These are phyloP conservation scores for Leptinotarsa juncta DNA, from an alignment of 2,888 invertebrate genomes.

Conservation along the genomic window DNA sequence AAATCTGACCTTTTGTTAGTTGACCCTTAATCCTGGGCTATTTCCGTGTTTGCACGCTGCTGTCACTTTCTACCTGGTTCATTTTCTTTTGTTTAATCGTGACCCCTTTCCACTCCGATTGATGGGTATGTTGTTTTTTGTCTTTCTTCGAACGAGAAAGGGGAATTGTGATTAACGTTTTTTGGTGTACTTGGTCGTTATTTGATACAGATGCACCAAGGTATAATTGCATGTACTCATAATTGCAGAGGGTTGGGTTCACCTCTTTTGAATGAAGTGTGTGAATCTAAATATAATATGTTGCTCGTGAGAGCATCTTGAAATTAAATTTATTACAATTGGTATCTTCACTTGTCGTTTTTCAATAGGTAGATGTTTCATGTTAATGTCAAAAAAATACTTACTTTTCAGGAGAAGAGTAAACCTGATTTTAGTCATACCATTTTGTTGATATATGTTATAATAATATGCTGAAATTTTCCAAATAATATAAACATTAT, in stretches of 20 bases:
- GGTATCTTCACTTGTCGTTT: too few relatives aligned
- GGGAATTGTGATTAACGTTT: slow-evolving; percentile 25
- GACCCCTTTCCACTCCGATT: slow-evolving; percentile 42
- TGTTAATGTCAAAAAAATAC: too few relatives aligned
- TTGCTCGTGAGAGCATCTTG: neutral
- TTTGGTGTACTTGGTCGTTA: slow-evolving; percentile 20
- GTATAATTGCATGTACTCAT: slow-evolving; percentile 10
- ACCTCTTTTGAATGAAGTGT: neutral
- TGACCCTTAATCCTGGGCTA: slow-evolving; percentile 50
- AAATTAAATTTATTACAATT: too few relatives aligned
- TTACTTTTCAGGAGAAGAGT: too few relatives aligned
- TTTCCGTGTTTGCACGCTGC: slow-evolving; percentile 47
- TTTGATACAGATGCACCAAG: slow-evolving; percentile 7
- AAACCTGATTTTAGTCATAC: too few relatives aligned
- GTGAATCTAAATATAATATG: neutral
- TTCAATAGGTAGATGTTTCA: too few relatives aligned
- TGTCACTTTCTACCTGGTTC: slow-evolving; percentile 45
- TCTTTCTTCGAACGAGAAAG: slow-evolving; percentile 22
- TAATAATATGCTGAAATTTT: too few relatives aligned
- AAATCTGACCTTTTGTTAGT: slow-evolving; percentile 59
- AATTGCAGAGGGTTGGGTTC: neutral
- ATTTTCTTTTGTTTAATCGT: slow-evolving; percentile 45
- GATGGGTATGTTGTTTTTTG: slow-evolving; percentile 41
- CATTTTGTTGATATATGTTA: too few relatives aligned
- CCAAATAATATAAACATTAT: too few relatives aligned